Evolutionary conservation across 2,113 vertebrate species (phyloP), one percentile per base, ranked within the genome.

Genomic region (Nettapus auritus): DNA sequence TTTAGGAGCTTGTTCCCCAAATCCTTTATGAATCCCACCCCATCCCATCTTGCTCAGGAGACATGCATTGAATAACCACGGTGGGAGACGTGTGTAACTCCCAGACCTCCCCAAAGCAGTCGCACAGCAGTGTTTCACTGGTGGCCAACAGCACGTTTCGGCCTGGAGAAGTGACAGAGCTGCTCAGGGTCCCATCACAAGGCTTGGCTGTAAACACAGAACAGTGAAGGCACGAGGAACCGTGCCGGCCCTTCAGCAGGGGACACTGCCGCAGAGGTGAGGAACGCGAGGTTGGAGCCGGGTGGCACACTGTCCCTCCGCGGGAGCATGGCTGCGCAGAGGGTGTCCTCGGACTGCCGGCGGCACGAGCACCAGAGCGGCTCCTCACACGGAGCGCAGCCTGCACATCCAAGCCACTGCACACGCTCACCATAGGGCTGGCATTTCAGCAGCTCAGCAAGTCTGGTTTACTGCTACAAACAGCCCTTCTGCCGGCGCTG

Each of bases 361-460:
- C 15, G 46, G 46, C 46, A 48, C 20, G 46, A 48, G 46, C 46
- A 48, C 46, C 46, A 21, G 46, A 21, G 36, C 44, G 13, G 44
- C 44, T 31, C 63, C 9, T 29, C 3, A 8, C 9, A 0, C 9
- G 46, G 46, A 48, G 46, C 38, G 31, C 48, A 36, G 40, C n/a
- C 57, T 55, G 64, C 1, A 31, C 14, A 29, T 21, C n/a, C 8
- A 6, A 9, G 46, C 46, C 46, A 20, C 46, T 46, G 46, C 38
- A 33, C 3, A 6, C 0, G 0, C 34, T 13, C 8, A 5, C 31
- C 31, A 28, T 31, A 25, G 42, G 6, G 11, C 12, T 23, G 22
- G 53, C 81, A 46, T 40, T 48, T 15, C 11, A 34, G 70, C 1
- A 0, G 13, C n/a, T 67, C 64, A 69, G 31, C 18, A 92, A 70